Conservation (phyloP, 2,888 invertebrate genomes). For the Rhorus exstirpatorius region DNA sequence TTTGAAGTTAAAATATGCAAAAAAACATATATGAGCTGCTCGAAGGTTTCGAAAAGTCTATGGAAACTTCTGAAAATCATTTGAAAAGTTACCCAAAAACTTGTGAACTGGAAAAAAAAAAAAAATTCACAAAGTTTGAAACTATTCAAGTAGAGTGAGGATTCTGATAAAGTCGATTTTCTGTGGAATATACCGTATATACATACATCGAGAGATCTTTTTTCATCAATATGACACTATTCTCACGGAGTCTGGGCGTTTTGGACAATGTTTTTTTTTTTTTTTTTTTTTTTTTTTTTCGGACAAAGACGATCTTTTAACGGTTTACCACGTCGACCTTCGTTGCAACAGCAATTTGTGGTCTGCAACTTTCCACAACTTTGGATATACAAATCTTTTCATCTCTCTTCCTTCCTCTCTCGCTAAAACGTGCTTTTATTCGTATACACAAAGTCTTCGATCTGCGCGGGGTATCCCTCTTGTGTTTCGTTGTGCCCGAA, state of each 20-base stretch:
- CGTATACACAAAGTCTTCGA: conserved; percentile 16
- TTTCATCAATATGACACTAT: conserved; percentile 61
- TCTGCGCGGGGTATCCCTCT: not conserved
- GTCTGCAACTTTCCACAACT: conserved; percentile 47
- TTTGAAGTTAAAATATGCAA: no score
- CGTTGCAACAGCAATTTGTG: conserved; percentile 50
- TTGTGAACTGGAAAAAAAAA: not conserved
- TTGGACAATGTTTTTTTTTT: no score
- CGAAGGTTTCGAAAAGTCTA: no score
- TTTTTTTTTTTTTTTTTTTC: conserved; percentile 22
- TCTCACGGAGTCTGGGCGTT: conserved; percentile 62
- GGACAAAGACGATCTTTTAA: conserved; percentile 55
- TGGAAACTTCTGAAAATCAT: no score
- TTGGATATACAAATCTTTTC: conserved; percentile 24
- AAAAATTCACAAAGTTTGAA: no score
- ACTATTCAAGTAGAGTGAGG: no score
- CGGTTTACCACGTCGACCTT: conserved; percentile 34
- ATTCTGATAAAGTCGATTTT: no score
- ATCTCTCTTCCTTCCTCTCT: not conserved
- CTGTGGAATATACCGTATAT: not conserved
- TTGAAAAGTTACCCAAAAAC: not conserved
- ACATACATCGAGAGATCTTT: not conserved
- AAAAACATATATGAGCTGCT: no score
- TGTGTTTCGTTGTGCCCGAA: conserved; percentile 45
- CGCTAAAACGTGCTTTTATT: not conserved